Evolutionary conservation across 2,888 invertebrate genomes (phyloP).

Genomic region (Malacosoma neustria): DNA sequence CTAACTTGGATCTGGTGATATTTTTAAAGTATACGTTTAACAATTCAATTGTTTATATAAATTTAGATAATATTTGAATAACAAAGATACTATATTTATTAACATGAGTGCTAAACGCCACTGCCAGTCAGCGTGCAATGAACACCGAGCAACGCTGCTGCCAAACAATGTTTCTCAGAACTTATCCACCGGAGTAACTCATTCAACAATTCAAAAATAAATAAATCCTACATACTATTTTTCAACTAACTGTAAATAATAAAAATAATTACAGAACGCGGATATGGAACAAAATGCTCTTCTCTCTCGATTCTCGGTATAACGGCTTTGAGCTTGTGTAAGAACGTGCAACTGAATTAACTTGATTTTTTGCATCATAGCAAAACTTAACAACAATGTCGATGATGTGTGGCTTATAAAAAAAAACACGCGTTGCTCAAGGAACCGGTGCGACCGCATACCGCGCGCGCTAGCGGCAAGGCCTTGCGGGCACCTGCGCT

Average conservation of each 20-base stretch:
- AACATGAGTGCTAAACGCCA: too few species aligned
- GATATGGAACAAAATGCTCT: conserved; percentile 20
- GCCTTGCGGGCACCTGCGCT: conserved; percentile 49
- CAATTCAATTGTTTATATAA: too few species aligned
- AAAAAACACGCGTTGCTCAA: conserved; percentile 70
- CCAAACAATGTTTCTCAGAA: background rate
- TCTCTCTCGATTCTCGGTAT: conserved; percentile 18
- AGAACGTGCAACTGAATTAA: conserved; percentile 31
- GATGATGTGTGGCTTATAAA: conserved; percentile 68
- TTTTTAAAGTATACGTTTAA: too few species aligned
- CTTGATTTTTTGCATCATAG: conserved; percentile 55
- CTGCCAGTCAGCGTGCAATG: too few species aligned
- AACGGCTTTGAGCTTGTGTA: conserved; percentile 25
- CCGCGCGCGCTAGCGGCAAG: conserved; percentile 65
- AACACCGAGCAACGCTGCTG: too few species aligned
- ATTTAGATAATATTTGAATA: too few species aligned
- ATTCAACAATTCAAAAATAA: conserved; percentile 6
- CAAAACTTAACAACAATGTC: conserved; percentile 69
- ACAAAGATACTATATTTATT: too few species aligned
- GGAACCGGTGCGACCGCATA: conserved; percentile 73
- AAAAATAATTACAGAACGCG: conserved; percentile 10
- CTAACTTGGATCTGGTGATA: too few species aligned
- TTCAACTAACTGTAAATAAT: conserved; percentile 19
- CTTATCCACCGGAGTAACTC: background rate
- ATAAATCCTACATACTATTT: conserved; percentile 12